These are phyloP conservation scores for Caenorhabditis imperialis DNA, from an alignment of 2,888 invertebrate species.

Conservation along the genomic window DNA sequence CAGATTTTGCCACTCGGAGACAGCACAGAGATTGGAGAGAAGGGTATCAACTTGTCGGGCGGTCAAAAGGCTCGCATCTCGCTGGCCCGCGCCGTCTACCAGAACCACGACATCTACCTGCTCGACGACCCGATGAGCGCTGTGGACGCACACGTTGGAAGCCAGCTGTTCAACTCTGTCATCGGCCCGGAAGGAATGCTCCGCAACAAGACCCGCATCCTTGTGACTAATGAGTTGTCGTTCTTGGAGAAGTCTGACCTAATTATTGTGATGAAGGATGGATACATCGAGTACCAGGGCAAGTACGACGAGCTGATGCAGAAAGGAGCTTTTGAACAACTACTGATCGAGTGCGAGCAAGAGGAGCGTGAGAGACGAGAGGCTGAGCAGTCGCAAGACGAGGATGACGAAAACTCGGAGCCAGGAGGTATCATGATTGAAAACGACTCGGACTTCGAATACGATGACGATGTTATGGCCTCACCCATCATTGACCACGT, in stretches of 20 bases:
- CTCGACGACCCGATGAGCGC: conserved; percentile 95
- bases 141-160: conserved; percentile 96
- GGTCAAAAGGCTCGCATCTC: conserved; percentile 84
- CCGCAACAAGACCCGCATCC: conserved; percentile 85
- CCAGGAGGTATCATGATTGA: conserved; percentile 58
- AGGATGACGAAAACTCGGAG: conserved; percentile 57
- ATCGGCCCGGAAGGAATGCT: conserved; percentile 77
- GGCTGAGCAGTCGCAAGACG: conserved; percentile 51
- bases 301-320: conserved; percentile 73
- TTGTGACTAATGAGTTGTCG: conserved; percentile 95
- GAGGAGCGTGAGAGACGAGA: conserved; percentile 60
- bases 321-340: conserved; percentile 71
- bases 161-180: conserved; percentile 83
- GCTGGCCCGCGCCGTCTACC: conserved; percentile 91
- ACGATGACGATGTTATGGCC: conserved; percentile 63
- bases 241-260: conserved; percentile 92
- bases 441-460: conserved; percentile 68
- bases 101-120: conserved; percentile 90
- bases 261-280: conserved; percentile 88
- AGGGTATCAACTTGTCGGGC: conserved; percentile 77
- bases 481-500: conserved; percentile 68
- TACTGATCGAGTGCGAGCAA: conserved; percentile 73
- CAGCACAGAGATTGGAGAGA: conserved; percentile 77
- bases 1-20: conserved; percentile 72
- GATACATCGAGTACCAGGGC: conserved; percentile 71